Conservation (phyloP, 2,113 vertebrate species). For the Albula goreensis region DNA sequence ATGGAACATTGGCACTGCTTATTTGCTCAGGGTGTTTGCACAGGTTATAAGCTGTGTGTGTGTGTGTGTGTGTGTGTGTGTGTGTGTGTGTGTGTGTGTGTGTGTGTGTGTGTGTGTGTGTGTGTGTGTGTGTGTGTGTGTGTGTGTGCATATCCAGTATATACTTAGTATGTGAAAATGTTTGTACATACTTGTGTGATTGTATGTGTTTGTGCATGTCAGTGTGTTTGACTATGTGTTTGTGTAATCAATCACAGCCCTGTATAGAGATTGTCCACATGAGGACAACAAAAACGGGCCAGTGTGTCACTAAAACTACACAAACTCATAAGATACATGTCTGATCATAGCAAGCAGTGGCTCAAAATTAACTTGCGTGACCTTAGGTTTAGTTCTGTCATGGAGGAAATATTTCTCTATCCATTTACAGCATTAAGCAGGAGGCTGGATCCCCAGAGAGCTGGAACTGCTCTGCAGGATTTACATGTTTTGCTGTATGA, state of each 20-base stretch:
- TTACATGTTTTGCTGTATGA: not conserved
- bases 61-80: slow-evolving; percentile 33
- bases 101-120: slow-evolving; percentile 39
- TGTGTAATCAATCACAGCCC: not conserved
- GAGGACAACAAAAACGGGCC: not conserved
- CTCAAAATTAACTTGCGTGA: not conserved
- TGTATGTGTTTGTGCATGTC: not conserved
- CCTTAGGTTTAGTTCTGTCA: not conserved
- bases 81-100: slow-evolving; percentile 21
- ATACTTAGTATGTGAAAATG: slow-evolving; percentile 5
- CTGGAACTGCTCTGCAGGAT: not conserved
- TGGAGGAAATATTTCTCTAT: not conserved
- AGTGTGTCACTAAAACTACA: not conserved
- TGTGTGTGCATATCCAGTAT: slow-evolving; percentile 14
- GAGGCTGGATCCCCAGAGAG: not conserved
- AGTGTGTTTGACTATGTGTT: not conserved
- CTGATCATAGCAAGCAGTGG: not conserved
- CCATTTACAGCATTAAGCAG: not conserved
- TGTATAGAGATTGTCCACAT: not conserved
- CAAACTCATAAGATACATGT: not conserved
- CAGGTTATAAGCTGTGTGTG: slow-evolving; percentile 24
- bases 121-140: slow-evolving; percentile 37
- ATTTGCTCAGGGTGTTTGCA: slow-evolving; percentile 58
- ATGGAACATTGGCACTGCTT: slow-evolving; percentile 44
- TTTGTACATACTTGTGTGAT: not conserved